Evolutionary conservation across 2,113 vertebrate genomes (phyloP).

Genomic region (Crocuta crocuta): DNA sequence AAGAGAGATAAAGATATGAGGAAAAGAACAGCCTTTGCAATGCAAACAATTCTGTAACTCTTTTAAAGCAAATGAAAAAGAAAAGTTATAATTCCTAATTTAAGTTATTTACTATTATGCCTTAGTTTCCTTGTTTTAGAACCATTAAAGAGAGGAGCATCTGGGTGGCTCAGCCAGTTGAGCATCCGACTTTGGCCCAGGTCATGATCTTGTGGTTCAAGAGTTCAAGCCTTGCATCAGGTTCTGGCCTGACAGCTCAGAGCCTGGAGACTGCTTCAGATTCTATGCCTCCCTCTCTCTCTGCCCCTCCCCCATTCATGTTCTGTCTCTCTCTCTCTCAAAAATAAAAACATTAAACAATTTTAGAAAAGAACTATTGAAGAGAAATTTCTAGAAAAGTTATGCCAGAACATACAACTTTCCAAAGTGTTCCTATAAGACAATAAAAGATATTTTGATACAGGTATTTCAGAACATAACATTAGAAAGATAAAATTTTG

Average conservation of each 20-base stretch:
- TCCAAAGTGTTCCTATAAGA: neutral
- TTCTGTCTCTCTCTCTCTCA: too few species aligned
- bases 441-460: neutral
- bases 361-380: neutral
- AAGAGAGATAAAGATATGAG: neutral
- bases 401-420: neutral
- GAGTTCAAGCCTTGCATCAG: too few species aligned
- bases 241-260: too few species aligned
- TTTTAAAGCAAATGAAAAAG: conserved; percentile 24
- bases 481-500: neutral
- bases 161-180: too few species aligned
- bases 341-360: too few species aligned
- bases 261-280: too few species aligned
- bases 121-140: neutral
- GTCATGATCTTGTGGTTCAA: too few species aligned
- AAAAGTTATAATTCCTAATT: neutral
- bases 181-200: too few species aligned
- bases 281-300: too few species aligned
- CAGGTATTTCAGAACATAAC: neutral
- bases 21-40: neutral
- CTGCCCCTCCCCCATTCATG: too few species aligned
- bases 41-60: neutral
- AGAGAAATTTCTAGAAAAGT: neutral
- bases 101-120: neutral
- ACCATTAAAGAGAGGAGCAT: too few species aligned